Evolutionary conservation across 2,113 vertebrate species (phyloP).

Genomic region (Dicaeum eximium): DNA sequence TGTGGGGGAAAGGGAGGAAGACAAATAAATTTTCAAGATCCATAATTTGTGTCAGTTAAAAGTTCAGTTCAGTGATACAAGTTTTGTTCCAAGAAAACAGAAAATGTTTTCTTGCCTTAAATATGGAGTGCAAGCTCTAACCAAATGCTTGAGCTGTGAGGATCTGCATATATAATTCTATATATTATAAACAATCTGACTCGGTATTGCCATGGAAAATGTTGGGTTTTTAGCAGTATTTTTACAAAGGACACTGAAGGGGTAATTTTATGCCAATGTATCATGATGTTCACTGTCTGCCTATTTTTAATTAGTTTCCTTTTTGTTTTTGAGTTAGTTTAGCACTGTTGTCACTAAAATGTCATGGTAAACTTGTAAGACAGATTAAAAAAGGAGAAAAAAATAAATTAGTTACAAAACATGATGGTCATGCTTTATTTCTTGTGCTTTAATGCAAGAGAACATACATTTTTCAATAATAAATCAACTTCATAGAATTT

Average conservation of each 20-base stretch:
- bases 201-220: slow-evolving; percentile 47
- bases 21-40: neutral
- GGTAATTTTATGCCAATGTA: slow-evolving; percentile 55
- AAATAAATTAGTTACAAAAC: slow-evolving; percentile 66
- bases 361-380: slow-evolving; percentile 66
- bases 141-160: neutral
- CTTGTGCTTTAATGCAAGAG: slow-evolving; percentile 43
- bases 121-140: neutral
- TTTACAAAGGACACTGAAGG: slow-evolving; percentile 46
- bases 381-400: slow-evolving; percentile 53
- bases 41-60: neutral
- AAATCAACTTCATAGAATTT: slow-evolving; percentile 30
- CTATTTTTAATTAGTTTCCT: slow-evolving; percentile 60
- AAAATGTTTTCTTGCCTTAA: neutral
- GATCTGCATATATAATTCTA: slow-evolving; percentile 7
- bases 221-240: neutral
- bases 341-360: slow-evolving; percentile 61
- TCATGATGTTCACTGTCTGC: slow-evolving; percentile 25
- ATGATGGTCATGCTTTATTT: slow-evolving; percentile 67
- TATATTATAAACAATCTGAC: slow-evolving; percentile 40
- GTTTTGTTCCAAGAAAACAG: neutral
- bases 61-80: neutral
- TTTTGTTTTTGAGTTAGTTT: slow-evolving; percentile 54
- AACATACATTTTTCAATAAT: slow-evolving; percentile 56
- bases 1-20: neutral